phyloP scores from a whole-genome alignment of 2,888 invertebrate genomes.

The Psylliodes chrysocephalus region DNA sequence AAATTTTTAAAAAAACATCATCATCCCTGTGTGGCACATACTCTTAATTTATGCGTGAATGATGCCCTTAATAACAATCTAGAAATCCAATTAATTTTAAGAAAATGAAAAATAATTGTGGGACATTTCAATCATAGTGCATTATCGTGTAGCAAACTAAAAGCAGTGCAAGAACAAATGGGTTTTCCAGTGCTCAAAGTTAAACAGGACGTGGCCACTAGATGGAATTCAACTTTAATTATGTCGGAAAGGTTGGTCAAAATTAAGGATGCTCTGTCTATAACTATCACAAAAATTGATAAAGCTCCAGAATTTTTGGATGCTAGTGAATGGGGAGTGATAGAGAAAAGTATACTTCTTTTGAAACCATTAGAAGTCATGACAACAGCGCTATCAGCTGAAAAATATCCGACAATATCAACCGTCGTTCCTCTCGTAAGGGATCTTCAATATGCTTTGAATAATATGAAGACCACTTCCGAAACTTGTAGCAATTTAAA shows the following conservation, averaged over 20 bases:
- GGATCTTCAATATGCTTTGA: conserved; percentile 29
- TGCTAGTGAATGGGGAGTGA: conserved; percentile 34
- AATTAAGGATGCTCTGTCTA: conserved; percentile 32
- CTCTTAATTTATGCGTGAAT: conserved; percentile 25
- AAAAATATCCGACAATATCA: conserved; percentile 37
- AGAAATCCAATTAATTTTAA: conserved; percentile 26
- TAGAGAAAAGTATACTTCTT: conserved; percentile 25
- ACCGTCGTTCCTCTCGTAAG: conserved; percentile 32
- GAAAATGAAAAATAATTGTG: conserved; percentile 43
- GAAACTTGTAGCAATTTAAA: conserved; percentile 25
- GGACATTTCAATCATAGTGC: no score
- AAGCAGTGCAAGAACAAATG: no score
- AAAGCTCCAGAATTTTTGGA: conserved; percentile 36
- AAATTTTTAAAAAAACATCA: conserved; percentile 11
- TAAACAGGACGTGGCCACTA: no score
- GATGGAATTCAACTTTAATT: no score
- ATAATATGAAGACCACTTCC: conserved; percentile 19
- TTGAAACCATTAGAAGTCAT: conserved; percentile 32
- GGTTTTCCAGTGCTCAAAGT: no score
- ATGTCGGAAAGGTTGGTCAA: conserved; percentile 29
- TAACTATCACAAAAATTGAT: conserved; percentile 23
- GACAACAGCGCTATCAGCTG: conserved; percentile 30
- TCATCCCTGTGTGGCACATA: conserved; percentile 31
- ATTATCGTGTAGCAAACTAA: no score
- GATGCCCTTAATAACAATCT: conserved; percentile 13